Conservation (phyloP, 2,113 vertebrate genomes). For the Grus americana region DNA sequence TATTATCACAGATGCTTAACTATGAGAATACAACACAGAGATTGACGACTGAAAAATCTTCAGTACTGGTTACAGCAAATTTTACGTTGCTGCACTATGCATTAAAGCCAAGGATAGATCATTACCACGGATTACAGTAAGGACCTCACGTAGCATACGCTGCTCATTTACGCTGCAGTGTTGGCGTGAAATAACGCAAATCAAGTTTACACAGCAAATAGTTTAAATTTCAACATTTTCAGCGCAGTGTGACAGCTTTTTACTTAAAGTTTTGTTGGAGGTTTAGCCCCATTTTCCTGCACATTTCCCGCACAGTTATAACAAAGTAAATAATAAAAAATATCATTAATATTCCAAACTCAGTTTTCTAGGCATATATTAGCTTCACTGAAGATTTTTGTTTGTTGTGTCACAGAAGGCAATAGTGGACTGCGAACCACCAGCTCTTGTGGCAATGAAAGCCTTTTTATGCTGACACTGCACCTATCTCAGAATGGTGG, state of each 20-base stretch:
- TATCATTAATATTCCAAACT: background rate
- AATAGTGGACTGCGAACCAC: background rate
- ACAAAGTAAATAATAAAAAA: background rate
- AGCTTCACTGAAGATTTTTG: background rate
- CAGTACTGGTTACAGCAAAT: background rate
- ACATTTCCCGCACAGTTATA: background rate
- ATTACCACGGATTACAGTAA: background rate
- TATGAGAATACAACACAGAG: background rate
- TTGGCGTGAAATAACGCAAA: slow-evolving; percentile 32
- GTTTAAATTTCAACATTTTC: background rate
- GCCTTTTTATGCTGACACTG: background rate
- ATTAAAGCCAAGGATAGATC: background rate
- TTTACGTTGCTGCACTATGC: background rate
- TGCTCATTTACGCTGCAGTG: background rate
- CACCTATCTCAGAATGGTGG: background rate
- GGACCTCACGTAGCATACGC: background rate
- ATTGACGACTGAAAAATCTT: background rate
- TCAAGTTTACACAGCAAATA: background rate
- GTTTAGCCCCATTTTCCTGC: background rate
- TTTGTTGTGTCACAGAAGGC: background rate
- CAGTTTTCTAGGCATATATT: background rate
- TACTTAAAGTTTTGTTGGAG: background rate
- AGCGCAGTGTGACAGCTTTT: background rate
- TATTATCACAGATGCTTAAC: slow-evolving; percentile 25
- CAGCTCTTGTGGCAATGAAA: background rate